Base-by-base conservation (phyloP, 2,888 invertebrate genomes). In the Epicampocera succincta region DNA sequence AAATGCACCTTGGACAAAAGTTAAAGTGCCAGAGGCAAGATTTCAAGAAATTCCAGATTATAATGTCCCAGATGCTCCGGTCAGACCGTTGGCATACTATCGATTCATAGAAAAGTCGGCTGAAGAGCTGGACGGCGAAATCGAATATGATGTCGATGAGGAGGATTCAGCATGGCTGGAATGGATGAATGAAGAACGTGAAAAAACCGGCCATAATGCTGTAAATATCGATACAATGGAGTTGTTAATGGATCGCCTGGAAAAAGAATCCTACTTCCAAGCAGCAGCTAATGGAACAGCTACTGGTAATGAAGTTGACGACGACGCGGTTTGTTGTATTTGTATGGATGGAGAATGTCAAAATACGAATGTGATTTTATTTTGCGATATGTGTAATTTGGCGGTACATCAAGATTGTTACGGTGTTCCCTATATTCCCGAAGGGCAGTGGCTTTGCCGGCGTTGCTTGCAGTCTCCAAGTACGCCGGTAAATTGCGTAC, bases 371-470 rank as follows among this genome's bases (percentile, higher is more conserved):
- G 99, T 98, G 56, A 99, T 99, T 85, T 93, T 99, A 65, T 99
- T 99, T 92, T 99, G 99, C 92, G 99, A 99, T 92, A 98, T 99
- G 98, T 99, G 99, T 91, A 99, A 99, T 92, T 92, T 99, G 84
- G 98, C 99, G 29, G 99, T 99, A 13, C 99, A 99, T 91, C 99
- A 99, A 92, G 98, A 99, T 91, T 99, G 99, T 89, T 99, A 99
- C 91, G 99, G 99, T 9, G 90, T 94, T 5, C 98, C 98, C 6
- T 98, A 98, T 90, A 98, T 98, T 87, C 98, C 98, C 0, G 98
- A 98, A 89, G 98, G 99, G 0, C 98, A 99, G 90, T 99, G 99
- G 99, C 92, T 99, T 38, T 99, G 99, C 90, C 93, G 99, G 58
- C 93, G 98, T 80, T 99, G 99, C 90, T 92, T 99, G 12, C 97